Evolutionary conservation across 2,113 vertebrate genomes (phyloP).

Genomic region (Blennius ocellaris): DNA sequence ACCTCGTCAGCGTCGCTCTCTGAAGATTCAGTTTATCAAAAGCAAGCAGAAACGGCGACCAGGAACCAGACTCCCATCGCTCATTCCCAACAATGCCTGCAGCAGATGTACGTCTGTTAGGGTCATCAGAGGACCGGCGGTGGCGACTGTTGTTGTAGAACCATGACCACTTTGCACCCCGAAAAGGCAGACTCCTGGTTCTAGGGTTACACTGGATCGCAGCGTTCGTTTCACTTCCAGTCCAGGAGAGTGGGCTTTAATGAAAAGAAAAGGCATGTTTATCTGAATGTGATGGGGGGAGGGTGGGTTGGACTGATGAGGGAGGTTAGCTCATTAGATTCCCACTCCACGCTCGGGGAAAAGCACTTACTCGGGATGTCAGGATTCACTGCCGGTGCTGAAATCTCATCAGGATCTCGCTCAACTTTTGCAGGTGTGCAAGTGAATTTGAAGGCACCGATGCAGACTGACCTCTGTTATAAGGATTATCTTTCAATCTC

Average conservation of each 20-base stretch:
- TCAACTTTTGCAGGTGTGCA: constrained; percentile 47
- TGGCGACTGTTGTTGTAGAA: constrained; percentile 42
- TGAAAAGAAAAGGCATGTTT: constrained; percentile 60
- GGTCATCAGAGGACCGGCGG: constrained; percentile 52
- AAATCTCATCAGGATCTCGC: constrained; percentile 58
- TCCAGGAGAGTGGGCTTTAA: constrained; percentile 63
- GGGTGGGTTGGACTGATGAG: constrained; percentile 57
- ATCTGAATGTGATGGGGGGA: constrained; percentile 31
- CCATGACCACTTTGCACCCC: constrained; percentile 33
- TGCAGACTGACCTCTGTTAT: not conserved
- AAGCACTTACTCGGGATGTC: constrained; percentile 62
- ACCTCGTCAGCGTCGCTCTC: constrained; percentile 42
- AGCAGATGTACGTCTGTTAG: constrained; percentile 81
- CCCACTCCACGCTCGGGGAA: constrained; percentile 44
- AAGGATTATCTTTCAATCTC: constrained; percentile 35
- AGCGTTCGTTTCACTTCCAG: constrained; percentile 65
- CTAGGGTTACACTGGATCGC: constrained; percentile 68
- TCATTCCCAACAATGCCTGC: constrained; percentile 62
- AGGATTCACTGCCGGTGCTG: constrained; percentile 41
- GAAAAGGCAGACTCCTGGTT: constrained; percentile 46
- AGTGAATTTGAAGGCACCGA: constrained; percentile 35
- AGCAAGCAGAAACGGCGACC: constrained; percentile 23
- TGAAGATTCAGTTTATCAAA: constrained; percentile 68
- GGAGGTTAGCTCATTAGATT: constrained; percentile 38
- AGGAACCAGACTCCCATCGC: constrained; percentile 54